Percentiles rank a stretch among this genome's conserved stretches.
Evolutionary conservation across 92 coral and sea anemone genomes (phyloP).

Genomic region (Phenganax subtilis): DNA sequence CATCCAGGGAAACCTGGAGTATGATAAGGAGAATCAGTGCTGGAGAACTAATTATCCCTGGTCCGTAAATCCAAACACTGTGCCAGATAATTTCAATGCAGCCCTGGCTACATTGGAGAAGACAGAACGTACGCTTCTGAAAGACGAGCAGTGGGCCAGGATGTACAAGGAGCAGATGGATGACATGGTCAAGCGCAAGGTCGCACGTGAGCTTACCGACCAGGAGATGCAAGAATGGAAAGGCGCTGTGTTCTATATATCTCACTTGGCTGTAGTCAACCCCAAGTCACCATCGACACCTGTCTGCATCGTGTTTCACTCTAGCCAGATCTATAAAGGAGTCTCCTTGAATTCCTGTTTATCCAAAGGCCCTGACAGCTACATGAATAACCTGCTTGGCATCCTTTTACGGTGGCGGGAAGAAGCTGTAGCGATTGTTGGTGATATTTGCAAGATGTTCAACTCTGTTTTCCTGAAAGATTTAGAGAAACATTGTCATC

Average conservation of each 20-base stretch:
- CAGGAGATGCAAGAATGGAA: constrained; percentile 45
- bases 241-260: constrained; percentile 54
- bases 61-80: constrained; percentile 43
- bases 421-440: constrained; percentile 13
- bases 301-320: constrained; percentile 41
- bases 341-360: constrained; percentile 35
- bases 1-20: constrained; percentile 52
- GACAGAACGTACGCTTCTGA: constrained; percentile 49
- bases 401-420: constrained; percentile 25
- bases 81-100: constrained; percentile 52
- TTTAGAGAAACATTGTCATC: constrained; percentile 43
- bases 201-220: constrained; percentile 46
- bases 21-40: constrained; percentile 48
- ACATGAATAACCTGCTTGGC: constrained; percentile 6
- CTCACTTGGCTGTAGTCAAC: constrained; percentile 60
- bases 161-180: constrained; percentile 34
- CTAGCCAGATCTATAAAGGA: constrained; percentile 26
- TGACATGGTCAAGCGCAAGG: constrained; percentile 31
- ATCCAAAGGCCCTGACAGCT: constrained; percentile 31
- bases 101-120: constrained; percentile 50
- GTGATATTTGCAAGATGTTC: constrained; percentile 38
- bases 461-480: constrained; percentile 42
- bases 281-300: constrained; percentile 42
- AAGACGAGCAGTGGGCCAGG: constrained; percentile 53
- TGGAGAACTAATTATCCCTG: constrained; percentile 67